Conservation (phyloP, 2,888 invertebrate species). For the Melieria picta region DNA sequence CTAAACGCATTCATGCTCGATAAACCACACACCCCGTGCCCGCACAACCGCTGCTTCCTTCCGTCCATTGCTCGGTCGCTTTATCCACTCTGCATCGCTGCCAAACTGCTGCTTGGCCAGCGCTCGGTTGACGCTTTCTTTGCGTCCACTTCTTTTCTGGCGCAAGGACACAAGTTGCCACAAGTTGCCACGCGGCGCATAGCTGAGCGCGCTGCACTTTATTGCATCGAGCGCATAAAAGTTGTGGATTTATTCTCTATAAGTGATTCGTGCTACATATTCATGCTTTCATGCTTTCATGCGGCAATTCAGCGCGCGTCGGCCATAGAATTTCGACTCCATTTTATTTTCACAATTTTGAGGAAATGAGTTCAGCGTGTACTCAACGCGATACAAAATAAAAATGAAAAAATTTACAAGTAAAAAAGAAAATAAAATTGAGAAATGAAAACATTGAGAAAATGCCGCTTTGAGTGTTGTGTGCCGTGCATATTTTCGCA, state of each 20-base stretch:
- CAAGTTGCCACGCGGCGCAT: conserved; percentile 3
- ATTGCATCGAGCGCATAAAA: conserved; percentile 13
- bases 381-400: too few relatives aligned
- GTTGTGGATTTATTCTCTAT: conserved; percentile 13
- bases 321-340: too few relatives aligned
- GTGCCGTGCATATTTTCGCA: too few relatives aligned
- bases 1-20: conserved; percentile 19
- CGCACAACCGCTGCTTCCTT: not conserved
- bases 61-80: not conserved
- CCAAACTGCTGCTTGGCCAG: conserved; percentile 13
- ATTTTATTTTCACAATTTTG: not conserved
- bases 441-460: too few relatives aligned
- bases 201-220: conserved; percentile 8
- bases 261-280: not conserved
- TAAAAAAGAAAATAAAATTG: too few relatives aligned
- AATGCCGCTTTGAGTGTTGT: too few relatives aligned
- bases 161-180: conserved; percentile 8
- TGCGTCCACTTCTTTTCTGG: too few relatives aligned
- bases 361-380: not conserved
- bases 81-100: not conserved
- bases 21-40: not conserved
- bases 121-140: not conserved
- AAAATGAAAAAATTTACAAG: too few relatives aligned
- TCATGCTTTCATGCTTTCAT: conserved; percentile 10
- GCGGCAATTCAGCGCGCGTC: too few relatives aligned